Conservation (phyloP, 2,888 invertebrate species). For the Lissocephala sabroskyi region DNA sequence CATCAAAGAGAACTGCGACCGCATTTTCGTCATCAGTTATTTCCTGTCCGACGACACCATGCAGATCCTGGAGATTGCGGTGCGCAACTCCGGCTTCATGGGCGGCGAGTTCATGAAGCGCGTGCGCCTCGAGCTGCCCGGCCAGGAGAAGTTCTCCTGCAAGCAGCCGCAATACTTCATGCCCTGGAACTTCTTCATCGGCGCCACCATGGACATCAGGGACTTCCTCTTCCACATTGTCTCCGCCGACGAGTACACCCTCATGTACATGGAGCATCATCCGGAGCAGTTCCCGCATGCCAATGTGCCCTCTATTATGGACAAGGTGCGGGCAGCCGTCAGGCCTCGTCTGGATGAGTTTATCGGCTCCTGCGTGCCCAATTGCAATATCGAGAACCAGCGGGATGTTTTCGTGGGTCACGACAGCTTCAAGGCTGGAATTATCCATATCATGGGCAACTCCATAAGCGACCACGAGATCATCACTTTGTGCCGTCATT, state of each 20-base stretch:
- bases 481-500: constrained; percentile 81
- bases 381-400: constrained; percentile 31
- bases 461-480: constrained; percentile 87
- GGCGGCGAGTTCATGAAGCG: constrained; percentile 81
- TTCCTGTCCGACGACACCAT: constrained; percentile 88
- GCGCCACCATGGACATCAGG: constrained; percentile 83
- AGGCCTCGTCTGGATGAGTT: constrained; percentile 82
- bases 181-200: constrained; percentile 88
- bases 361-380: constrained; percentile 78
- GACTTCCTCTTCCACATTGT: constrained; percentile 84
- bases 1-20: constrained; percentile 77
- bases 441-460: constrained; percentile 79
- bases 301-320: constrained; percentile 81
- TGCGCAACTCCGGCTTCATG: constrained; percentile 79
- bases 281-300: constrained; percentile 82
- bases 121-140: constrained; percentile 80
- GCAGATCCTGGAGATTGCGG: constrained; percentile 84
- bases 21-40: constrained; percentile 88
- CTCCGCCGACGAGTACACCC: constrained; percentile 88
- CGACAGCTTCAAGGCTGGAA: constrained; percentile 74
- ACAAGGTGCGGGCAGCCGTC: constrained; percentile 80
- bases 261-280: constrained; percentile 89
- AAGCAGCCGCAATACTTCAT: constrained; percentile 84
- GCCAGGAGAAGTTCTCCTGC: constrained; percentile 80
- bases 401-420: constrained; percentile 50